Percentiles rank a stretch among this genome's conserved stretches.
Evolutionary conservation across 2,113 vertebrate species (phyloP).

Genomic region (Carassius gibelio): DNA sequence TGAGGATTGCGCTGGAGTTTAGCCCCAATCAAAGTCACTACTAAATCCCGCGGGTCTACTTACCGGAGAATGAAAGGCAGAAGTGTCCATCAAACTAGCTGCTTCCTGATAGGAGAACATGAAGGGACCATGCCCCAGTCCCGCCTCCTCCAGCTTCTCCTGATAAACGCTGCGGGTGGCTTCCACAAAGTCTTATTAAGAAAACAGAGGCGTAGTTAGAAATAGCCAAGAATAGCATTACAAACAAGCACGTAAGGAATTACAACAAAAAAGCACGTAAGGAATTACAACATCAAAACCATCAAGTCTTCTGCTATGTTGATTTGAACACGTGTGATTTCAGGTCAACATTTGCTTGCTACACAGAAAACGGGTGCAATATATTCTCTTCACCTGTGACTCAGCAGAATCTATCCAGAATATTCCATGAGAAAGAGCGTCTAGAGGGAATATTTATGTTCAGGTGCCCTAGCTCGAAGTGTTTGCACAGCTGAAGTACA

Average conservation of each 20-base stretch:
- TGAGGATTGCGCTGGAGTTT: conserved; percentile 2
- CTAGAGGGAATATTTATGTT: conserved; percentile 24
- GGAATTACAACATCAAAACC: background rate
- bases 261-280: background rate
- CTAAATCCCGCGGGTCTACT: conserved; percentile 54
- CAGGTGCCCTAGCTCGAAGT: background rate
- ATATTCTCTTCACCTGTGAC: background rate
- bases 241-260: background rate
- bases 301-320: background rate
- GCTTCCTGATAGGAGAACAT: conserved; percentile 86
- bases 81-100: conserved; percentile 86
- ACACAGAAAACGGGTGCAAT: background rate
- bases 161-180: conserved; percentile 77
- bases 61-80: conserved; percentile 86
- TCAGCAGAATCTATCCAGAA: background rate
- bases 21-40: background rate
- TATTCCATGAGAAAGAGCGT: background rate
- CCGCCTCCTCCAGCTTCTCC: conserved; percentile 79
- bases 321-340: conserved; percentile 2
- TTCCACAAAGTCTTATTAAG: conserved; percentile 81
- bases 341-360: background rate
- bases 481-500: conserved; percentile 5
- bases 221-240: background rate
- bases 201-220: background rate
- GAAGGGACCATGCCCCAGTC: conserved; percentile 75